Conservation (phyloP, 1,140 invertebrate genomes). For the Ips nitidus region DNA sequence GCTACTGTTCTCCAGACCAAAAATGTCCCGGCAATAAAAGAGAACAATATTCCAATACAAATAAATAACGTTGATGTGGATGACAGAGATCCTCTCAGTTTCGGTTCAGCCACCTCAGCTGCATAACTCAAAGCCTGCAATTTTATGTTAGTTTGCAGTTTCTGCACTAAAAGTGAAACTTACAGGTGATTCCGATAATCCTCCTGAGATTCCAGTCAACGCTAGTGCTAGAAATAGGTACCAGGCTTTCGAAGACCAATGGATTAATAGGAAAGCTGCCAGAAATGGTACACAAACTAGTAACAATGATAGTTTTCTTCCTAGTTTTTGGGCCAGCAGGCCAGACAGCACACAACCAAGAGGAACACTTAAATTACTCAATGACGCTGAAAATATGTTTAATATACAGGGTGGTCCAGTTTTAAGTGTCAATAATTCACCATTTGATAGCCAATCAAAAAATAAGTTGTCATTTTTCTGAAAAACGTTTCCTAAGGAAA, state of each 20-base stretch:
- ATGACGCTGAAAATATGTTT: slow-evolving; percentile 61
- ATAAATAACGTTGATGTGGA: slow-evolving; percentile 71
- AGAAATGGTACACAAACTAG: slow-evolving; percentile 71
- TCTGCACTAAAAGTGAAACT: slow-evolving; percentile 44
- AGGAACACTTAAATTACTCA: slow-evolving; percentile 75
- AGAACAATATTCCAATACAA: slow-evolving; percentile 69
- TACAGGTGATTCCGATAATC: slow-evolving; percentile 75
- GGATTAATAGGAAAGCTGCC: slow-evolving; percentile 68
- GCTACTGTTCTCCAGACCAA: slow-evolving; percentile 69
- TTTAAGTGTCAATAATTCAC: not conserved
- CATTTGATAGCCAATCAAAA: not conserved
- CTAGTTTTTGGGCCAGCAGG: slow-evolving; percentile 65
- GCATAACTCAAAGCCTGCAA: slow-evolving; percentile 73
- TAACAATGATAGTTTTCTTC: slow-evolving; percentile 70
- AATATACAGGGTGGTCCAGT: not conserved
- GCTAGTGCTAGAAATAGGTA: slow-evolving; percentile 67
- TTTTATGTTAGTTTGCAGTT: not conserved
- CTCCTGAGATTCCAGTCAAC: slow-evolving; percentile 70
- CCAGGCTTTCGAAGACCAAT: slow-evolving; percentile 60
- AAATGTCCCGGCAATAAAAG: slow-evolving; percentile 69
- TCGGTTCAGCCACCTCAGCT: slow-evolving; percentile 74
- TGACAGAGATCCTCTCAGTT: slow-evolving; percentile 69
- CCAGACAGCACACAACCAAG: slow-evolving; percentile 73
- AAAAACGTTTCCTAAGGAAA: no score
- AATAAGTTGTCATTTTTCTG: no score